Conservation (phyloP, 2,797 vertebrate species). For the Cryptoprocta ferox region DNA sequence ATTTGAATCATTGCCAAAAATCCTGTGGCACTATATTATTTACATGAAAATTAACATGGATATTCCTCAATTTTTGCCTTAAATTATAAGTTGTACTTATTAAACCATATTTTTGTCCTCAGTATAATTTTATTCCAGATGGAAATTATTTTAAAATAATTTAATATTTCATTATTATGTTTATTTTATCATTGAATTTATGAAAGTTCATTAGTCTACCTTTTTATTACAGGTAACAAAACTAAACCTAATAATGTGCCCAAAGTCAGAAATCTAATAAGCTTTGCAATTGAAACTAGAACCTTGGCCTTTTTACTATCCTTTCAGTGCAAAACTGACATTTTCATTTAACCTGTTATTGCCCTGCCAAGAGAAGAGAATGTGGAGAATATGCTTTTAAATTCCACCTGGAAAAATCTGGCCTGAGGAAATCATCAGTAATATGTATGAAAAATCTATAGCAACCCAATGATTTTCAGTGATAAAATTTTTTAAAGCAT, state of each 20-base stretch:
- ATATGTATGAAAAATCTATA: neutral
- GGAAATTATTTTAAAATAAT: neutral
- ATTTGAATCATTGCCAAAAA: neutral
- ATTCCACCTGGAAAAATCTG: neutral
- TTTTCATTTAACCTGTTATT: neutral
- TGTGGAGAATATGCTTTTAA: neutral
- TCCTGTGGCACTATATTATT: neutral
- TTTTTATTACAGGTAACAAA: neutral
- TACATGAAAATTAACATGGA: constrained; percentile 1
- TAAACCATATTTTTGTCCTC: neutral
- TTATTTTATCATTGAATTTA: neutral
- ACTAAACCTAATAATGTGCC: neutral
- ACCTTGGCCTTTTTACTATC: neutral
- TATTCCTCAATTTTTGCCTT: neutral
- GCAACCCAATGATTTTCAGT: neutral
- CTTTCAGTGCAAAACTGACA: neutral
- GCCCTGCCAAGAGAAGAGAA: neutral
- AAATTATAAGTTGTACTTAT: neutral
- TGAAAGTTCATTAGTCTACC: neutral
- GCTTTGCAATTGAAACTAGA: neutral
- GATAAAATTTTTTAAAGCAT: neutral
- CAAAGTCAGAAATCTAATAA: neutral
- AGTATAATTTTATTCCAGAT: neutral
- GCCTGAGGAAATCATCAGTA: neutral
- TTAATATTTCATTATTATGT: neutral